phyloP scores from a whole-genome alignment of 2,888 invertebrate genomes.

The Gymnosoma rotundatum region DNA sequence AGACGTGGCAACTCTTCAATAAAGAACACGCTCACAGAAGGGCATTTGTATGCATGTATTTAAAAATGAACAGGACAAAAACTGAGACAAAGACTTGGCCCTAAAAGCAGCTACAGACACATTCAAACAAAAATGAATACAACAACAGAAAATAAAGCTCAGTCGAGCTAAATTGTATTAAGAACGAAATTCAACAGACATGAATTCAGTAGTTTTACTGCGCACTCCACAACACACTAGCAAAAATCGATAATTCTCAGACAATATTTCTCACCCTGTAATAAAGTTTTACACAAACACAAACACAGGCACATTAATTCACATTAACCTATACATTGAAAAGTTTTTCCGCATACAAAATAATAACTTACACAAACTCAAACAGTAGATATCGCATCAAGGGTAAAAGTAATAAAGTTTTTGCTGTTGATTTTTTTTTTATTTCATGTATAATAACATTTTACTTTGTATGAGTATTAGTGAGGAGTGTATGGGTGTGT shows the following conservation, averaged over 20 bases:
- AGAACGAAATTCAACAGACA: constrained; percentile 47
- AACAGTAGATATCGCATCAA: constrained; percentile 58
- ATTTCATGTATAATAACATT: constrained; percentile 5
- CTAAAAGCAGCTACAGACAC: constrained; percentile 40
- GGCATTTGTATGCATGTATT: not conserved
- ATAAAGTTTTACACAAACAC: constrained; percentile 33
- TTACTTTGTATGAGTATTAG: constrained; percentile 5
- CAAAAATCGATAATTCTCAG: constrained; percentile 70
- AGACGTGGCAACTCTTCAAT: constrained; percentile 59
- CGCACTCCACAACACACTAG: constrained; percentile 64
- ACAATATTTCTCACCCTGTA: constrained; percentile 70
- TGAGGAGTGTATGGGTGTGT: constrained; percentile 7
- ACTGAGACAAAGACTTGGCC: constrained; percentile 39
- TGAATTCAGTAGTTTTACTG: constrained; percentile 64
- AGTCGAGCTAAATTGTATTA: constrained; percentile 36
- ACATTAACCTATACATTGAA: constrained; percentile 65
- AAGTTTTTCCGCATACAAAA: constrained; percentile 64
- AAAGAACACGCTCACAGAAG: constrained; percentile 20
- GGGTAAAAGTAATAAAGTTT: constrained; percentile 69
- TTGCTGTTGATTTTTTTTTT: constrained; percentile 9
- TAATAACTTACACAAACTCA: constrained; percentile 12
- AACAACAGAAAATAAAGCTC: constrained; percentile 34
- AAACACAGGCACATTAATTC: constrained; percentile 48
- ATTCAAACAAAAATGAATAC: constrained; percentile 29
- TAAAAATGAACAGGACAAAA: constrained; percentile 44